Evolutionary conservation across 1,140 invertebrate genomes (phyloP), one percentile per base, ranked within the genome.

Genomic region (Drosophila bipectinata): DNA sequence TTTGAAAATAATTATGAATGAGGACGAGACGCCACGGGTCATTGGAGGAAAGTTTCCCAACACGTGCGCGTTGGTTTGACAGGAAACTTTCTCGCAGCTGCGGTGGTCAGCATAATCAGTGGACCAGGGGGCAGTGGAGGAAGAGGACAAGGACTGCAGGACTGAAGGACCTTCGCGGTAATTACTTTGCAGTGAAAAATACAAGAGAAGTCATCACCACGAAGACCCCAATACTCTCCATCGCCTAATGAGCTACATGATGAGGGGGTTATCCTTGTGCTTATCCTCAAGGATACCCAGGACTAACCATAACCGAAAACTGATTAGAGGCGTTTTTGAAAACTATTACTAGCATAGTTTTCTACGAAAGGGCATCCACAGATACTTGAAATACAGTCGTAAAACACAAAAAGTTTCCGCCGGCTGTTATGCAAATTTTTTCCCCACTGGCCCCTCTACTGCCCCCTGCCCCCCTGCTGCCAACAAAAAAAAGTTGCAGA

Each of bases 391-490:
- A 71, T 45, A 52, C 55, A 79, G 79, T 76, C 76, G 76, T 68
- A 77, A 85, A 80, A 80, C 77, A 80, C 72, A 85, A 66, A 84
- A 84, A 84, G 73, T 84, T 87, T 87, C 73, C 78, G 74, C 73
- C 61, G 18, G 61, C 64, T 85, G 82, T 81, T 87, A 74, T 85
- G 82, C 61, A 85, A 77, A 81, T 81, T 85, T 85, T 77, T 69
- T 10, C 12, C n/a, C 1, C 44, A 3, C 21, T 3, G 18, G 18
- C 21, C n/a, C n/a, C n/a, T n/a, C n/a, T n/a, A n/a, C 21, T 21
- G 10, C 10, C 3, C 18, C 18, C 15, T 15, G 15, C 15, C 12
- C n/a, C 1, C 41, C 21, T 14, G 24, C 66, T 66, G 10, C 14
- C 3, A 39, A 4, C 8, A 52, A 8, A 41, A 41, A 41, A 52